A percentile compares a stretch with the other conserved stretches of the same genome.
These are phyloP conservation scores for Anomalospiza imberbis DNA, from an alignment of 2,797 vertebrate genomes.

Conservation along the genomic window DNA sequence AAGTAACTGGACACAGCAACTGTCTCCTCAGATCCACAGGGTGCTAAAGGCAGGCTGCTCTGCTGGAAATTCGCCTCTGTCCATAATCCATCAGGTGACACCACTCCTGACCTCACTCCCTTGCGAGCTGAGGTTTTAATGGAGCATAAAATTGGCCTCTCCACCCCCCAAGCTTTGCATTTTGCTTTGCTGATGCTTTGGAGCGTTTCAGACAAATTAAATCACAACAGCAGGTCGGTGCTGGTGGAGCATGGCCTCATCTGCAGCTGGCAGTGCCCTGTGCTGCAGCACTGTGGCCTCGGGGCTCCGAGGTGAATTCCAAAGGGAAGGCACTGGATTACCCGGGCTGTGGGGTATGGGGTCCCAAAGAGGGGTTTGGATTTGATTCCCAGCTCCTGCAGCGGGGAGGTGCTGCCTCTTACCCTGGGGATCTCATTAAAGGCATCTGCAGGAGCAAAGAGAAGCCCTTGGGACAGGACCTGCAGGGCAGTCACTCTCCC, in stretches of 20 bases:
- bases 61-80: not conserved
- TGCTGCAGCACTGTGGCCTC: not conserved
- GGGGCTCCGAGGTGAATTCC: not conserved
- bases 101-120: not conserved
- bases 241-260: not conserved
- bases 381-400: not conserved
- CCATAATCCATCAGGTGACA: conserved; percentile 21
- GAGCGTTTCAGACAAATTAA: conserved; percentile 4
- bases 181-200: not conserved
- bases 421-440: not conserved
- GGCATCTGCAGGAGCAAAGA: not conserved
- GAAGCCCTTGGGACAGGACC: not conserved
- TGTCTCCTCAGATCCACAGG: not conserved
- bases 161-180: not conserved
- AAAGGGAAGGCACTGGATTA: not conserved
- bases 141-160: conserved; percentile 53
- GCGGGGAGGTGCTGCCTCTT: not conserved
- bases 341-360: accelerated
- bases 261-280: not conserved
- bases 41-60: not conserved
- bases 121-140: conserved; percentile 7
- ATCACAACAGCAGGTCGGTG: not conserved
- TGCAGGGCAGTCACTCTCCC: no score
- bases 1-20: not conserved
- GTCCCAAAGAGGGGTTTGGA: not conserved